Percentiles rank a stretch among this genome's conserved stretches.
Conservation (phyloP, 2,888 invertebrate genomes). For the Pilophorus perplexus region DNA sequence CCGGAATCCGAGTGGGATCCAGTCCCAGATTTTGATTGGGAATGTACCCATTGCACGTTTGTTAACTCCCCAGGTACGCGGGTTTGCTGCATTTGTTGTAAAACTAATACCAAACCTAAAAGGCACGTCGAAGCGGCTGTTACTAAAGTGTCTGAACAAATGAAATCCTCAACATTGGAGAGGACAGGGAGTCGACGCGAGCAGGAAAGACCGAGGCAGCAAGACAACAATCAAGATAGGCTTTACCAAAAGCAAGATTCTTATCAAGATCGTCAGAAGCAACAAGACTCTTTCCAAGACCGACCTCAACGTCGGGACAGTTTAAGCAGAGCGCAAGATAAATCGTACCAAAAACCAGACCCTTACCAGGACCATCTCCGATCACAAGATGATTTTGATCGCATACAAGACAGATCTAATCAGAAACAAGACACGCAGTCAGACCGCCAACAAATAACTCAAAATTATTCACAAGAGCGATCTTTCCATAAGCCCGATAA, state of each 20-base stretch:
- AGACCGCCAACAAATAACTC: too few relatives aligned
- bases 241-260: not conserved
- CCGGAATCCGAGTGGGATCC: slow-evolving; percentile 43
- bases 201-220: not conserved
- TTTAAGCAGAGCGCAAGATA: not conserved
- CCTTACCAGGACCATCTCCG: too few relatives aligned
- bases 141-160: not conserved
- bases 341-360: too few relatives aligned
- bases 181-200: not conserved
- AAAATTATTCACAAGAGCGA: not conserved
- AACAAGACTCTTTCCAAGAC: too few relatives aligned
- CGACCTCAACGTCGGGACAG: not conserved
- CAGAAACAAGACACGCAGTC: too few relatives aligned
- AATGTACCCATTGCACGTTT: slow-evolving; percentile 87
- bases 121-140: slow-evolving; percentile 35
- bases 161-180: slow-evolving; percentile 14
- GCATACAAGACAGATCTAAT: not conserved
- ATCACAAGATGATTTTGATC: not conserved
- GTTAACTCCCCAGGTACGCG: slow-evolving; percentile 76
- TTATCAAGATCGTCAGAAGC: not conserved
- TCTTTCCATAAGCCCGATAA: not conserved
- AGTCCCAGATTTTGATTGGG: slow-evolving; percentile 59
- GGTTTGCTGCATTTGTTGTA: slow-evolving; percentile 83
- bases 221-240: too few relatives aligned
- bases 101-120: slow-evolving; percentile 59